Evolutionary conservation across 2,797 vertebrate species (phyloP), one percentile per base, ranked within the genome.

Genomic region (Sebastes matsubarae): DNA sequence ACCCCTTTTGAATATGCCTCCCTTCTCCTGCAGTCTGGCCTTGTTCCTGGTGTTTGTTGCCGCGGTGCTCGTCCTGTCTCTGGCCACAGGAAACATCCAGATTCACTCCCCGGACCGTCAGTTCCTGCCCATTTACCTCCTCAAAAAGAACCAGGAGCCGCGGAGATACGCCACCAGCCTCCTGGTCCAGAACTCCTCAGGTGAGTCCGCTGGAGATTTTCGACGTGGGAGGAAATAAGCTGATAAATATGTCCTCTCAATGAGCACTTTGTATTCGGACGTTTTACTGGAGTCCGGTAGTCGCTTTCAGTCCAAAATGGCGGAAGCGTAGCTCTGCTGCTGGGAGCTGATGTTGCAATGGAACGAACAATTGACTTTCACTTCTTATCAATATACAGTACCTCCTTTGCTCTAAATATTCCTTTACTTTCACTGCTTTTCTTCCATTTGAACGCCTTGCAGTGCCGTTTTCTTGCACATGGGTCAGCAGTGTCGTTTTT

Each of bases 141-240:
- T 96, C 10, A 94, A 87, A 1, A 93, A 72, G 22, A 94, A 95
- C 70, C 95, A 95, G 83, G 76, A 34, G 0, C 85, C 91, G 2
- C 88, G 24, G 50, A 87, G 70, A 27, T 96, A 97, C 52, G 69
- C 93, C 65, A 97, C 96, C 25, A 93, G 85, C 74, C 95, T 99
- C 24, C 94, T 98, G 76, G 83, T 99, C n/a, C 93, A 96, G 86
- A 98, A 98, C 90, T 94, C 95, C 75, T 96, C 97, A 16, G 97
- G 97, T 98, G 76, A 93, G 92, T 69, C 22, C 4, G 3, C 12
- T 8, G 0, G n/a, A 32, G 64, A 3, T n/a, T 3, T 24, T 24
- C n/a, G 1, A 14, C 24, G 1, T 8, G 24, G 24, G 22, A 6
- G 54, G 54, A 57, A 57, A 25, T 24, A 6, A 55, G 22, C 22